phyloP scores from a whole-genome alignment of 2,113 vertebrate species.

The Scomber scombrus region DNA sequence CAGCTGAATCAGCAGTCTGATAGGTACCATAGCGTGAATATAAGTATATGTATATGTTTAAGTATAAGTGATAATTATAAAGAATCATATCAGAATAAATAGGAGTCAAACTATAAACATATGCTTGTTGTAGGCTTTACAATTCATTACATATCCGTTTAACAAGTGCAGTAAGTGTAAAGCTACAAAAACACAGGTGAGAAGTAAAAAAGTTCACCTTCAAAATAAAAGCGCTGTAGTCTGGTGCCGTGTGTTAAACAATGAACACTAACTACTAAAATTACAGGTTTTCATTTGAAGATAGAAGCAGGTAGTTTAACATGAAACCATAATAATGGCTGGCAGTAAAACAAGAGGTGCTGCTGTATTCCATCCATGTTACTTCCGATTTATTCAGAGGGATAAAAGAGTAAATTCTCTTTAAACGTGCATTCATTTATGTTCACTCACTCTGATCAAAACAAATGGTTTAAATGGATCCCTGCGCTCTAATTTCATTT shows the following conservation, averaged over 20 bases:
- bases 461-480: neutral
- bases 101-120: neutral
- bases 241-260: neutral
- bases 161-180: slow-evolving; percentile 7
- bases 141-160: neutral
- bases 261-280: neutral
- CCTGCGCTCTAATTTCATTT: neutral
- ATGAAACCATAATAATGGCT: too few relatives aligned
- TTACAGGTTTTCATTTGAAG: too few relatives aligned
- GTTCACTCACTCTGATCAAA: neutral
- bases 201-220: slow-evolving; percentile 1
- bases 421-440: neutral
- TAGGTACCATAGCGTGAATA: too few relatives aligned
- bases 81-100: too few relatives aligned
- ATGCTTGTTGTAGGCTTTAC: neutral
- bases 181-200: neutral
- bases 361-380: neutral
- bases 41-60: too few relatives aligned
- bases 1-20: too few relatives aligned
- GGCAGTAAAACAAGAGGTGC: too few relatives aligned
- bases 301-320: neutral
- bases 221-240: slow-evolving; percentile 4
- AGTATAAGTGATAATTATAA: too few relatives aligned
- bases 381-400: neutral
- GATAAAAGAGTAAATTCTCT: neutral